Evolutionary conservation across 2,797 vertebrate genomes (phyloP).

Genomic region (Mus caroli): DNA sequence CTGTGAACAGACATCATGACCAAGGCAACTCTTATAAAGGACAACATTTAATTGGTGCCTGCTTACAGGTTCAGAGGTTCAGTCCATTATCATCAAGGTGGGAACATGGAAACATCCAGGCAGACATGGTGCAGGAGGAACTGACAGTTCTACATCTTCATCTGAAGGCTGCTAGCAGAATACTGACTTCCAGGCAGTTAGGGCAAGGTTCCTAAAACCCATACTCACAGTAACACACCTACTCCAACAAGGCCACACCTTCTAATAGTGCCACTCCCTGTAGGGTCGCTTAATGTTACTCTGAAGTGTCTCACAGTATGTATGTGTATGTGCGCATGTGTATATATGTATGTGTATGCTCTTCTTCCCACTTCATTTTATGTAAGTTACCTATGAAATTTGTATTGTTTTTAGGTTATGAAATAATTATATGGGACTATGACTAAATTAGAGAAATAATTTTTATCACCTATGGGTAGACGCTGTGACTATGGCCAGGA

Average conservation of each 20-base stretch:
- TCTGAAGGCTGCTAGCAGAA: neutral
- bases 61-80: neutral
- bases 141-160: neutral
- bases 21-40: neutral
- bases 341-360: neutral
- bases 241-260: neutral
- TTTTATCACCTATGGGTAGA: neutral
- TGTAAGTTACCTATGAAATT: slow-evolving; percentile 2
- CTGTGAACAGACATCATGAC: neutral
- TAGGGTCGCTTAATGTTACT: too few relatives aligned
- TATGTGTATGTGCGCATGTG: neutral
- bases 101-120: neutral
- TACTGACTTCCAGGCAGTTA: neutral
- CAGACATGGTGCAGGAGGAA: neutral
- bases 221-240: neutral
- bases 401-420: neutral
- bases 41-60: neutral
- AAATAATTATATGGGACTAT: neutral
- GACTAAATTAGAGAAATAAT: slow-evolving; percentile 3
- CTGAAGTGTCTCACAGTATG: too few relatives aligned
- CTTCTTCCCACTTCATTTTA: neutral
- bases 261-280: neutral
- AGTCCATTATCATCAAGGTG: neutral
- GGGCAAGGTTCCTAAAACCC: neutral
- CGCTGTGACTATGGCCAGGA: neutral